Base-by-base conservation (phyloP, 1,140 invertebrate genomes). In the Coptotermes formosanus region DNA sequence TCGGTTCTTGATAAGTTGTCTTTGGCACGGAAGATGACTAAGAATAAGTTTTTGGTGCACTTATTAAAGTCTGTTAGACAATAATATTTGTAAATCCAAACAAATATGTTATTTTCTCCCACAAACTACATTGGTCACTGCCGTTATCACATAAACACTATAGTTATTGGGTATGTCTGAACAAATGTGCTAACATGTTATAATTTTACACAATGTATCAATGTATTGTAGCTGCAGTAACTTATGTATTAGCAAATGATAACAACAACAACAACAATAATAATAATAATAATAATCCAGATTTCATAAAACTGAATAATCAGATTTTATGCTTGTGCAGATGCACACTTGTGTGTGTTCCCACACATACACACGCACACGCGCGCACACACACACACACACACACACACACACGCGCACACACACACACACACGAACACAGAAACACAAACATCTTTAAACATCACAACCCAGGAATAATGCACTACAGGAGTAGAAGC, bases 1-100 rank as follows among this genome's bases (percentile, higher is more conserved):
- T n/a, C n/a, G 25, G n/a, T 75, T 30, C n/a, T 30, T 30, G n/a
- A 25, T 75, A 30, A 75, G 64, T 75, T 75, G 25, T 75, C 64
- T 75, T 75, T 75, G 64, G 64, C 64, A 75, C 64, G 30, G n/a
- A 75, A 75, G 30, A 75, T 75, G 64, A 75, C 64, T 75, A 75
- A 75, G 25, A 75, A 75, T 75, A 75, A 75, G 64, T 75, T 30
- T 75, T 75, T 75, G 64, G 64, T 16, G 64, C 25, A 75, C 6
- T 30, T 75, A 8, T 30, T n/a, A 75, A 25, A n/a, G 25, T 75
- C n/a, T 75, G 25, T 30, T 75, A n/a, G 64, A 75, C 64, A 75
- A 75, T 25, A 75, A 14, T 30, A 75, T 75, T 75, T n/a, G n/a
- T 11, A 75, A 75, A 75, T 75, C 8, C 14, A 11, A 30, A 75